These are phyloP conservation scores for Rhodinocichla rosea DNA, from an alignment of 2,113 vertebrate species.

Conservation along the genomic window DNA sequence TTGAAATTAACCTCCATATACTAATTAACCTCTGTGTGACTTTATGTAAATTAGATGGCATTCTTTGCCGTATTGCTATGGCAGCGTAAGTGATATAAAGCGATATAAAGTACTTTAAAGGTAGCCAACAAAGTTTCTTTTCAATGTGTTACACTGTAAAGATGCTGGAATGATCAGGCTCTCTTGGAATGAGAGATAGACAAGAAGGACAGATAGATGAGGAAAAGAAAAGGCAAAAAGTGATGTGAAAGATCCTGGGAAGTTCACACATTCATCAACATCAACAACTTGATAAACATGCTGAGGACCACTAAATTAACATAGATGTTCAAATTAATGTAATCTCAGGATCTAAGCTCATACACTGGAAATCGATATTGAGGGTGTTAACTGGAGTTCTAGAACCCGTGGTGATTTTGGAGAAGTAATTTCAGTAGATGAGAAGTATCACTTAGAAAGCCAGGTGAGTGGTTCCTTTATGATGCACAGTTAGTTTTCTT, in stretches of 20 bases:
- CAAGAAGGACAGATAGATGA: not conserved
- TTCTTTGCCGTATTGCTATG: constrained; percentile 25
- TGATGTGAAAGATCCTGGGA: not conserved
- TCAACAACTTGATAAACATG: not conserved
- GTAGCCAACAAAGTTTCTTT: constrained; percentile 8
- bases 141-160: not conserved
- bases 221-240: not conserved
- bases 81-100: constrained; percentile 4
- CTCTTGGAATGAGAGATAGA: not conserved
- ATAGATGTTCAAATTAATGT: not conserved
- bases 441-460: not conserved
- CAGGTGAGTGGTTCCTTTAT: not conserved
- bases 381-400: not conserved
- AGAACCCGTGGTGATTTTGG: not conserved
- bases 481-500: not conserved
- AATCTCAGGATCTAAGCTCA: not conserved
- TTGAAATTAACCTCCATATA: constrained; percentile 64
- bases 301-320: not conserved
- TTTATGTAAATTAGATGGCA: constrained; percentile 56
- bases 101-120: constrained; percentile 24
- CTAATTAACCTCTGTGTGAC: constrained; percentile 64
- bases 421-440: not conserved
- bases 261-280: not conserved
- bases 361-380: not conserved
- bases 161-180: not conserved